phyloP scores from a whole-genome alignment of 92 coral and sea anemone genomes.

The Diadumene lineata region DNA sequence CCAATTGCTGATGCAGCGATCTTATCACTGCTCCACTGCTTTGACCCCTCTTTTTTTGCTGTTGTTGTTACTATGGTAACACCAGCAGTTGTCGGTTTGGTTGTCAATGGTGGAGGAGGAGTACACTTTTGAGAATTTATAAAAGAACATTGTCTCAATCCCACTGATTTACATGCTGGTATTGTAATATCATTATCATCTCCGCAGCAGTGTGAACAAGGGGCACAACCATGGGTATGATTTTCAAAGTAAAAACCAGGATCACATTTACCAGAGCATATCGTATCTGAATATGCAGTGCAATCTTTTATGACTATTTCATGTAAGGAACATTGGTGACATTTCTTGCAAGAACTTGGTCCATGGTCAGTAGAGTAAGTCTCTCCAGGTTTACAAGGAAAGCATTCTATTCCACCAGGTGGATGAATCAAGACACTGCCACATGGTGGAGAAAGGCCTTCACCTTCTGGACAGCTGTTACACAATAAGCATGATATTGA shows the following conservation, averaged over 20 bases:
- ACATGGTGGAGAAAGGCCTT: conserved; percentile 4
- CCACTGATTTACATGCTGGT: background rate
- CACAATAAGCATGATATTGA: background rate
- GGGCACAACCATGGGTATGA: background rate
- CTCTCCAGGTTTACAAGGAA: background rate
- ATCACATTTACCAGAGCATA: background rate
- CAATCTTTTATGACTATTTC: background rate
- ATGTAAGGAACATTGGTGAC: background rate
- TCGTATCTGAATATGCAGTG: background rate
- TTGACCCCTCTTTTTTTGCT: background rate
- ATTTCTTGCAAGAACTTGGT: background rate
- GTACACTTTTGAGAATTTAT: background rate
- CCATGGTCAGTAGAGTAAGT: background rate
- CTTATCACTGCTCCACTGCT: background rate
- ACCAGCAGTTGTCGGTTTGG: background rate
- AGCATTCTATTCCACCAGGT: background rate
- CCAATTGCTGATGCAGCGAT: background rate
- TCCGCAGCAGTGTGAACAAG: conserved; percentile 1
- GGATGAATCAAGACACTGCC: background rate
- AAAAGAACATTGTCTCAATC: background rate
- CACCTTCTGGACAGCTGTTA: background rate
- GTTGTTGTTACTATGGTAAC: background rate
- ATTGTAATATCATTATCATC: background rate
- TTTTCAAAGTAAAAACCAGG: background rate
- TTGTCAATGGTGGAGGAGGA: background rate